Conservation (phyloP, 2,797 vertebrate species). For the Sarcophilus harrisii region DNA sequence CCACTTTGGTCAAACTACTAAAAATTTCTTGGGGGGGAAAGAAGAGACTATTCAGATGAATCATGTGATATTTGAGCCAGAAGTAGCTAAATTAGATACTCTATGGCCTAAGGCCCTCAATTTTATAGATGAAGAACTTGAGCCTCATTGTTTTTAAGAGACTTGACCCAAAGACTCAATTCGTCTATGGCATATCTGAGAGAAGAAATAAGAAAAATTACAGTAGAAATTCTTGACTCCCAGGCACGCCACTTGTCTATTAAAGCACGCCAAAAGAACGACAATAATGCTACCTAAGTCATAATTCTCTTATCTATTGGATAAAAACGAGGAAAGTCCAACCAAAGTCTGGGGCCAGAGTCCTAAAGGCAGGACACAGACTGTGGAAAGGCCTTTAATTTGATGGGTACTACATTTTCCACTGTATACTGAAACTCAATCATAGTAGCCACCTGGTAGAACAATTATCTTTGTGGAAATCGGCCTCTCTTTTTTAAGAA, state of each 20-base stretch:
- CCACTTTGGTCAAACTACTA: not conserved
- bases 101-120: not conserved
- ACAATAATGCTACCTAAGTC: not conserved
- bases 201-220: not conserved
- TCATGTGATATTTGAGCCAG: not conserved
- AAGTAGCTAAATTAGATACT: not conserved
- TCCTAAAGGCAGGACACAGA: not conserved
- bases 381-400: not conserved
- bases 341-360: not conserved
- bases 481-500: not conserved
- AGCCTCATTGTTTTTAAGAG: not conserved
- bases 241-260: not conserved
- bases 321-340: not conserved
- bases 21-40: not conserved
- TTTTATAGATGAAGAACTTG: not conserved
- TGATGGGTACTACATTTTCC: not conserved
- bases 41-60: not conserved
- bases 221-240: not conserved
- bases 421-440: not conserved
- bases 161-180: not conserved
- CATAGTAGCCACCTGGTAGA: not conserved
- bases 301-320: not conserved
- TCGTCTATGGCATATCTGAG: not conserved
- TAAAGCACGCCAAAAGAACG: not conserved
- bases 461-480: not conserved